Base-by-base conservation (phyloP, 2,888 invertebrate species). In the Mesoligia furuncula region DNA sequence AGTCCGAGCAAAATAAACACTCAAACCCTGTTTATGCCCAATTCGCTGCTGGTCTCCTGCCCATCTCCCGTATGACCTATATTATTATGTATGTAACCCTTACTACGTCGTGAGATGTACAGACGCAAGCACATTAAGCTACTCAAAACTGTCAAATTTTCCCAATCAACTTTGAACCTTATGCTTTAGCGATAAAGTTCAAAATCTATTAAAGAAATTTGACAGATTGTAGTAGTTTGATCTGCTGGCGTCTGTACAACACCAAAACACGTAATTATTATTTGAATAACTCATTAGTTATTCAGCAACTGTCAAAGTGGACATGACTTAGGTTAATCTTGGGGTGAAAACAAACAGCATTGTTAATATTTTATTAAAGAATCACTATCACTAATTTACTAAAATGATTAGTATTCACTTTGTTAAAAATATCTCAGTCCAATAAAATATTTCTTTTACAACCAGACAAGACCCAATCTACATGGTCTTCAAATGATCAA, bases 321-420 rank as follows among this genome's bases (percentile, higher is more conserved):
- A 24, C 36, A 51, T 69, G 77, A 77, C 66, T 27, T 20, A 69
- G 80, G 69, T 69, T 45, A 61, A 51, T 51, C 59, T 51, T 80
- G 11, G 54, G 17, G 20, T 36, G 8, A 54, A 67, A 48, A 45
- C 45, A 62, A 48, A 54, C 24, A 6, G 36, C 7, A 20, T 15
- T 61, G 1, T 24, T 62, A 62, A 75, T 81, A 66, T 27, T 42
- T 79, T 0, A 71, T 54, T 13, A 24, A n/a, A 3, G 15, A n/a
- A 13, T 36, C 8, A 24, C 13, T 51, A 11, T 20, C 9, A n/a
- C 11, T 71, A 6, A 8, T 48, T 62, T 45, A 24, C 8, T 80
- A 11, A 54, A 45, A 9, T 39, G 9, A 61, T 75, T 36, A 20
- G 62, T 17, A 51, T 79, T 42, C 11, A 0, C 11, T 54, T 27